Evolutionary conservation across 2,888 invertebrate species (phyloP), one percentile per base, ranked within the genome.

Genomic region (Agrotis puta): DNA sequence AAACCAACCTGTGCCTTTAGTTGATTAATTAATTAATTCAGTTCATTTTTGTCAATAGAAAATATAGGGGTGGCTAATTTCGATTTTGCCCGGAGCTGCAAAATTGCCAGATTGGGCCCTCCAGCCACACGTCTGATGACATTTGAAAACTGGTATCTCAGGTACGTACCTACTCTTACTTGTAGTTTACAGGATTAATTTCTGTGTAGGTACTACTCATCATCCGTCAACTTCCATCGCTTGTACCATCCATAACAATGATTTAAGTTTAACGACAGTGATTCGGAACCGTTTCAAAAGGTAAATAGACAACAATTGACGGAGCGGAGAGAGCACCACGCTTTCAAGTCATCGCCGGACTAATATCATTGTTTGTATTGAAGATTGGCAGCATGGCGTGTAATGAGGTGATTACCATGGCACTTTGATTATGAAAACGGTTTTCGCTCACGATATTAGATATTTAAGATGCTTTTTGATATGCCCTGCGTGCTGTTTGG

Each of bases 271-370:
- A 84, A 86, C 75, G 77, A 82, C 80, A 71, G 79, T 61, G 77
- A 77, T 83, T 85, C 79, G 80, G 64, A 81, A 80, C 88, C 76
- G 85, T 89, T 89, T 87, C 88, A 81, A 89, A 87, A 84, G 79
- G 82, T 83, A 88, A 90, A 89, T 88, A 82, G 85, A 85, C 88
- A 89, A 89, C 88, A 89, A 89, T 91, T 92, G 88, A 84, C 79
- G 85, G 91, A 88, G 92, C 79, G 85, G 91, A 88, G 92, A 92
- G 91, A 92, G 90, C 81, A 77, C 63, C 66, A 79, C 79, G 78
- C 86, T 88, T 89, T 88, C 89, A 58, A 74, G 53, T 54, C 74
- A 13, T 3, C 79, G 79, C 78, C 77, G 77, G 73, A 81, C 82
- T 81, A 77, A 75, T 53, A 69, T 82, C 73, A 87, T 88, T 88